Conservation (phyloP, 1,140 invertebrate species). For the Ditylenchus dipsaci region DNA sequence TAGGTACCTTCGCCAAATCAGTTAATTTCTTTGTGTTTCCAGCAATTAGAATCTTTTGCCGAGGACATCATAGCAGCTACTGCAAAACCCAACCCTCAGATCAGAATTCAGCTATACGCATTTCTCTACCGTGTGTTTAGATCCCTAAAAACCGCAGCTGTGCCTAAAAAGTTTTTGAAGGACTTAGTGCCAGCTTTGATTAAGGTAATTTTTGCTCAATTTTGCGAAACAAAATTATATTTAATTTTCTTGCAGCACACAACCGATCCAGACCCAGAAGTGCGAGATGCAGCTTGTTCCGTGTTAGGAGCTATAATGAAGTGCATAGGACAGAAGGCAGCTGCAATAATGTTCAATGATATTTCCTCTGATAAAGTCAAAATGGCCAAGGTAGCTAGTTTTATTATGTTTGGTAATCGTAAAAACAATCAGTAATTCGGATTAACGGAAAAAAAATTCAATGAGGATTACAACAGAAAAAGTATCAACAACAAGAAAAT, state of each 20-base stretch:
- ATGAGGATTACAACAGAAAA: too few species aligned
- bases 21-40: too few species aligned
- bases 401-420: too few species aligned
- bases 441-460: too few species aligned
- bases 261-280: slow-evolving; percentile 52
- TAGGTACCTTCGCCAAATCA: too few species aligned
- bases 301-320: slow-evolving; percentile 88
- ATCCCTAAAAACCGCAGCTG: slow-evolving; percentile 6
- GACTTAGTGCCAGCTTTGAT: slow-evolving; percentile 14
- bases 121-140: slow-evolving; percentile 34
- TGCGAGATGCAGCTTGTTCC: slow-evolving; percentile 64
- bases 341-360: slow-evolving; percentile 78
- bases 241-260: slow-evolving; percentile 31
- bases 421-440: too few species aligned
- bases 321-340: slow-evolving; percentile 84
- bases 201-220: slow-evolving; percentile 58
- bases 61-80: slow-evolving; percentile 79
- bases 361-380: slow-evolving; percentile 75
- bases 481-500: too few species aligned
- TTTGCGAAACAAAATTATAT: slow-evolving; percentile 10
- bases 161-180: slow-evolving; percentile 30
- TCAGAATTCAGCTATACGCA: slow-evolving; percentile 25
- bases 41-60: slow-evolving; percentile 75
- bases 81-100: slow-evolving; percentile 53
- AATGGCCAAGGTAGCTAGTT: slow-evolving; percentile 71